These are phyloP conservation scores for Vidua macroura DNA, from an alignment of 2,113 vertebrate species.

Conservation along the genomic window DNA sequence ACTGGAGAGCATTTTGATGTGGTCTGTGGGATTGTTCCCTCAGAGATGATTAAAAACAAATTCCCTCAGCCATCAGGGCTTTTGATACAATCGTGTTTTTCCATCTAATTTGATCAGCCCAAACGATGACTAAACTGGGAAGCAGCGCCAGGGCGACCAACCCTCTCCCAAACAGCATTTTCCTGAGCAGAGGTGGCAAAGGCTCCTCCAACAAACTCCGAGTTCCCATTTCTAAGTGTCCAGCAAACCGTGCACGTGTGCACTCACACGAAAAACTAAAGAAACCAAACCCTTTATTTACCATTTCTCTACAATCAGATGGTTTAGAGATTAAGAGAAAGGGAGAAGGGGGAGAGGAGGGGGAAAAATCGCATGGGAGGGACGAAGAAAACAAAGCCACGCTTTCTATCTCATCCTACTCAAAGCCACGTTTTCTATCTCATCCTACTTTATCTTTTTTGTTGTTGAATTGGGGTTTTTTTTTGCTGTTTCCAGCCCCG, in stretches of 20 bases:
- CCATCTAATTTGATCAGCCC: neutral
- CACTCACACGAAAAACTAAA: accelerated
- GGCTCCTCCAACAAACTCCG: neutral
- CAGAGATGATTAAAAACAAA: neutral
- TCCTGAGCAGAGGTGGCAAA: neutral
- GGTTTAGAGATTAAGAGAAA: constrained; percentile 76
- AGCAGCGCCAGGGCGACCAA: neutral
- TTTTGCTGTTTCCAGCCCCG: constrained; percentile 8
- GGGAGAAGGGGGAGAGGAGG: neutral
- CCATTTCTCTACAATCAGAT: constrained; percentile 65
- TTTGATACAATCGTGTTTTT: neutral
- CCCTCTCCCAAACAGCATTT: neutral
- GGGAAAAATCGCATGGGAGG: neutral
- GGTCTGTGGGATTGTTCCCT: neutral
- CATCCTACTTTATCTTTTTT: neutral
- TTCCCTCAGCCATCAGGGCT: neutral
- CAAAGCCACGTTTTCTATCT: constrained; percentile 63
- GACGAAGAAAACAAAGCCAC: constrained; percentile 54
- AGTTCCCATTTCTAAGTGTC: neutral
- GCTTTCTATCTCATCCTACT: constrained; percentile 49
- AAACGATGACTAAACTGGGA: neutral
- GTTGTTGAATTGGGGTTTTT: neutral
- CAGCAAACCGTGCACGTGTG: neutral
- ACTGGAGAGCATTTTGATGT: neutral
- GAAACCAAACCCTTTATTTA: neutral